Percentiles rank a stretch among this genome's conserved stretches.
These are phyloP conservation scores for Thermophis baileyi DNA, from an alignment of 2,113 vertebrate species.

Conservation along the genomic window DNA sequence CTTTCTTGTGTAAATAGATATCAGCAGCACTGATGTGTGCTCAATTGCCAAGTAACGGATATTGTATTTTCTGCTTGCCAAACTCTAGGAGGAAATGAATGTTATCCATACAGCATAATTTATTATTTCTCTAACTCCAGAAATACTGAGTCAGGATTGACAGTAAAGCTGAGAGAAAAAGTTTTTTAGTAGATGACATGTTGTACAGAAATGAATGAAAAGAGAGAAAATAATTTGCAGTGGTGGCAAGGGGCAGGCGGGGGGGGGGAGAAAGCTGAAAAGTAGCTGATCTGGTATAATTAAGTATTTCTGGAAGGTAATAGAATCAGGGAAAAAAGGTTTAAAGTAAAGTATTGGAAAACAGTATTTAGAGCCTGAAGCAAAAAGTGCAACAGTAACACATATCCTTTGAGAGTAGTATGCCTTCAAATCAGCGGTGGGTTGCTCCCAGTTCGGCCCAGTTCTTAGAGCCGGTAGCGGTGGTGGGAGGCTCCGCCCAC, in stretches of 20 bases:
- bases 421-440: not conserved
- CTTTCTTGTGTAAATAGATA: constrained; percentile 48
- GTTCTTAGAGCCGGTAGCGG: too few relatives aligned
- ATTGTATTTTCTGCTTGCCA: constrained; percentile 47
- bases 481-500: too few relatives aligned
- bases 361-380: not conserved
- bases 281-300: constrained; percentile 6
- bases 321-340: not conserved
- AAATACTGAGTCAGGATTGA: constrained; percentile 40
- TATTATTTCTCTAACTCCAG: constrained; percentile 27
- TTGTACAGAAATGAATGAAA: constrained; percentile 4
- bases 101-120: constrained; percentile 52
- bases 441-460: too few relatives aligned
- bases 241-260: not conserved
- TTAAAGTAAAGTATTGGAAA: constrained; percentile 2
- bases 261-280: not conserved
- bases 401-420: not conserved
- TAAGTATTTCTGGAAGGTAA: not conserved
- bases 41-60: constrained; percentile 32
- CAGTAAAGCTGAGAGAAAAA: constrained; percentile 35
- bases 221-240: constrained; percentile 2
- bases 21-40: constrained; percentile 31
- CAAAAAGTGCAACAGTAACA: not conserved
- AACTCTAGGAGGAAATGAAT: constrained; percentile 52
- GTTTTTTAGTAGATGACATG: constrained; percentile 10